These are phyloP conservation scores for Cerastis leucographa DNA, from an alignment of 2,888 invertebrate genomes.

Conservation along the genomic window DNA sequence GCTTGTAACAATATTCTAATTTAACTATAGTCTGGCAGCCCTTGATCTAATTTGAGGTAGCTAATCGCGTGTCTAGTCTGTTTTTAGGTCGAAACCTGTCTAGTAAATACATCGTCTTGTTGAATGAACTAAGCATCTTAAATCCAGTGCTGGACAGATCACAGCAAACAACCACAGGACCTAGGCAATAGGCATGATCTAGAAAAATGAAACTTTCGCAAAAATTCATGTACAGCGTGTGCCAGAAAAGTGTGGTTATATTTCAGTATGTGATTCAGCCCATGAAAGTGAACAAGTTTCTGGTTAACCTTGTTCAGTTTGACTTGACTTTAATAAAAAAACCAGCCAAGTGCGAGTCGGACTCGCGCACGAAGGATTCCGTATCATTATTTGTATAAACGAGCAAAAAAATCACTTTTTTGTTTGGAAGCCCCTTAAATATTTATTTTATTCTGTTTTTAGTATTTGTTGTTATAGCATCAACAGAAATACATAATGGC, in stretches of 20 bases:
- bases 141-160: neutral
- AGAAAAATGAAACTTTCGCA: neutral
- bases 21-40: constrained; percentile 83
- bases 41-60: constrained; percentile 81
- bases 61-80: constrained; percentile 60
- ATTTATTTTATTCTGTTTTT: too few relatives aligned
- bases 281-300: too few relatives aligned
- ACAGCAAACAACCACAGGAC: neutral
- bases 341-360: too few relatives aligned
- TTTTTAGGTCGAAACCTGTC: constrained; percentile 60
- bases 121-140: constrained; percentile 33
- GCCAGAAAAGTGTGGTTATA: too few relatives aligned
- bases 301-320: too few relatives aligned
- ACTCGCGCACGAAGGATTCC: too few relatives aligned
- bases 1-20: constrained; percentile 85
- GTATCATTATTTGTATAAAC: too few relatives aligned
- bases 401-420: too few relatives aligned
- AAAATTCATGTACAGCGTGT: neutral
- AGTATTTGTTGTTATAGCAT: too few relatives aligned
- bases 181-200: neutral
- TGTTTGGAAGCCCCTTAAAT: too few relatives aligned
- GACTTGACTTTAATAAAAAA: too few relatives aligned
- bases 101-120: constrained; percentile 37
- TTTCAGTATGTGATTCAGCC: neutral
- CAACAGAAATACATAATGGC: too few relatives aligned